Conservation (phyloP, 1,140 invertebrate genomes). For the Eubasilissa regina region DNA sequence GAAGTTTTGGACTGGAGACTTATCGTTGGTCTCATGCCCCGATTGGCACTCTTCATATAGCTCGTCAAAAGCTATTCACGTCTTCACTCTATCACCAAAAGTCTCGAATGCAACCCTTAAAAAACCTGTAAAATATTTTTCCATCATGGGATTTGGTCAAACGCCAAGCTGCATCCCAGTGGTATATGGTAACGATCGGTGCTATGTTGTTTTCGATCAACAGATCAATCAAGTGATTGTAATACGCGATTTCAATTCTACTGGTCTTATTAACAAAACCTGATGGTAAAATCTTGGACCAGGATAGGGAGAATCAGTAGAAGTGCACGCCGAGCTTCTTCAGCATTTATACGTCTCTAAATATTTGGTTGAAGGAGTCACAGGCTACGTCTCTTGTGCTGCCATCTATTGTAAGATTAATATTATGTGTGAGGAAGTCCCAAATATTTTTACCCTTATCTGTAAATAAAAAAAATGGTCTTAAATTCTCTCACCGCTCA, state of each 20-base stretch:
- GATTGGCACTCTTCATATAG: slow-evolving; percentile 65
- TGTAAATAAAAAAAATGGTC: slow-evolving; percentile 19
- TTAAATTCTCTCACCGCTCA: too few relatives aligned
- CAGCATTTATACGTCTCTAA: slow-evolving; percentile 73
- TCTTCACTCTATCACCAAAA: slow-evolving; percentile 68
- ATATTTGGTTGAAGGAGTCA: slow-evolving; percentile 75
- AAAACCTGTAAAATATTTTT: slow-evolving; percentile 69
- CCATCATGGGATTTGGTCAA: slow-evolving; percentile 71
- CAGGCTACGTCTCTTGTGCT: slow-evolving; percentile 72
- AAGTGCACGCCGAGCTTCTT: slow-evolving; percentile 66
- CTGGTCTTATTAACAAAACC: slow-evolving; percentile 68
- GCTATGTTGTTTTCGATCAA: slow-evolving; percentile 68
- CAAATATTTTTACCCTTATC: slow-evolving; percentile 65
- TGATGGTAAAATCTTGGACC: slow-evolving; percentile 71
- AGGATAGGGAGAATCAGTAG: slow-evolving; percentile 74
- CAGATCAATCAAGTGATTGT: slow-evolving; percentile 72
- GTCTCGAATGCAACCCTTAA: slow-evolving; percentile 65
- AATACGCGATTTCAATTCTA: slow-evolving; percentile 70
- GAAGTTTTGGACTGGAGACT: slow-evolving; percentile 53
- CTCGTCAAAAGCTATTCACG: slow-evolving; percentile 71
- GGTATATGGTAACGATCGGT: slow-evolving; percentile 66
- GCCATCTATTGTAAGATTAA: slow-evolving; percentile 64
- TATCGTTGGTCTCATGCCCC: slow-evolving; percentile 63
- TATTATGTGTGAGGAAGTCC: slow-evolving; percentile 66
- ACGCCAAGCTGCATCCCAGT: slow-evolving; percentile 69